Percentiles rank a stretch among this genome's conserved stretches.
Evolutionary conservation across 2,888 invertebrate species (phyloP).

Genomic region (Mimumesa dahlbomi): DNA sequence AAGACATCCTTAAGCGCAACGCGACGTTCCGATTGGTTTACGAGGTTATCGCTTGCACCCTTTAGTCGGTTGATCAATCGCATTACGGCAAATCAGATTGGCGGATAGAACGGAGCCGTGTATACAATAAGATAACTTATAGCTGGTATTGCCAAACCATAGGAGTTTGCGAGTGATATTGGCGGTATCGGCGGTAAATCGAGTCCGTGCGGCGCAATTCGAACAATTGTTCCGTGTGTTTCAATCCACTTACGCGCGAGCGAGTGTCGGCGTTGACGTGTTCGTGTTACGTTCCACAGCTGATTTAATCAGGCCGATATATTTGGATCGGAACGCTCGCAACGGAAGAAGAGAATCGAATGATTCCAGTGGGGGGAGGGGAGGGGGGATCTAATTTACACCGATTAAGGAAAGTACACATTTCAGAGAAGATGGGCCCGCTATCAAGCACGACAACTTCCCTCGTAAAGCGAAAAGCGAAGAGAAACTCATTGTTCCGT

Average conservation of each 20-base stretch:
- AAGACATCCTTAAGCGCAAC: background rate
- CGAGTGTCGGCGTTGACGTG: conserved; percentile 1
- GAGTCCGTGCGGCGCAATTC: background rate
- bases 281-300: background rate
- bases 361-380: background rate
- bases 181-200: conserved; percentile 5
- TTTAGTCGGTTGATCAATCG: conserved; percentile 1
- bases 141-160: conserved; percentile 14
- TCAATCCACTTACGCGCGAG: background rate
- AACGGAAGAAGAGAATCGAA: background rate
- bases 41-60: background rate
- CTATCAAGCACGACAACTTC: background rate
- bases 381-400: background rate
- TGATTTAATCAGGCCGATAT: conserved; percentile 2
- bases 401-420: background rate
- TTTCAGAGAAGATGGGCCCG: background rate
- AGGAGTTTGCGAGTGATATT: background rate
- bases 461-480: background rate
- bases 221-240: conserved; percentile 3
- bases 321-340: too few species aligned
- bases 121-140: background rate
- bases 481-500: background rate
- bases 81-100: conserved; percentile 17
- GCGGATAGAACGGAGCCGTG: background rate
- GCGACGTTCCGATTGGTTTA: background rate